Base-by-base conservation (phyloP, 2,888 invertebrate species). In the Apamea epomidion region DNA sequence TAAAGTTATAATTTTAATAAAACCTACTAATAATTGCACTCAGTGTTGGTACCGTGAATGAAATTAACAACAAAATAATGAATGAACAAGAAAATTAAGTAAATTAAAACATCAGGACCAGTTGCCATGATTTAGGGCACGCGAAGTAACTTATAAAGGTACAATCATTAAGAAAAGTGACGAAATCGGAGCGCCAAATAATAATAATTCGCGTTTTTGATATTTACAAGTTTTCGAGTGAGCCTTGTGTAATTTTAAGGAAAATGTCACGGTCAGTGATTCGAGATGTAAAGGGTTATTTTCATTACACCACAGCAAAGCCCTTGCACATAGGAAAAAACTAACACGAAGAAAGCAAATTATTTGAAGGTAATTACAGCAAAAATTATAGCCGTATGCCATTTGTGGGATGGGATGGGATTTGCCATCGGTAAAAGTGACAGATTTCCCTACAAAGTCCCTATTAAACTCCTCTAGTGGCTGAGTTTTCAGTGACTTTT, bases 191-290 rank as follows among this genome's bases (percentile, higher is more conserved):
- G 92, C 93, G 91, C 89, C 90, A 90, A 92, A 93, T 93, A 93
- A 92, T 93, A 82, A 80, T 88, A 84, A 87, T 82, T 81, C 78
- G 75, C 92, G 88, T 91, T 93, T 93, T 93, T 94, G 93, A 94
- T 93, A 92, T 93, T 94, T 93, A 92, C 92, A 91, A 91, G 92
- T 94, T 94, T 93, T 92, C 89, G 90, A 91, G 89, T 88, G 88
- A 91, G 90, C 80, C 89, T 96, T 94, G 91, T 92, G 94, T 62
- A 93, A 95, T 93, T 88, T 76, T 84, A 87, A 84, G 86, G 91
- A 89, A 95, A 96, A 96, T 95, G 96, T 96, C 96, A 97, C 87
- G 96, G 96, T 85, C 95, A 93, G 91, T 92, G 92, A 92, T 92
- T 92, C 91, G 91, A 90, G 87, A 87, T 88, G 87, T 89, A 90